phyloP scores from a whole-genome alignment of 1,140 invertebrate genomes.

The Mycetomoellerius zeteki region DNA sequence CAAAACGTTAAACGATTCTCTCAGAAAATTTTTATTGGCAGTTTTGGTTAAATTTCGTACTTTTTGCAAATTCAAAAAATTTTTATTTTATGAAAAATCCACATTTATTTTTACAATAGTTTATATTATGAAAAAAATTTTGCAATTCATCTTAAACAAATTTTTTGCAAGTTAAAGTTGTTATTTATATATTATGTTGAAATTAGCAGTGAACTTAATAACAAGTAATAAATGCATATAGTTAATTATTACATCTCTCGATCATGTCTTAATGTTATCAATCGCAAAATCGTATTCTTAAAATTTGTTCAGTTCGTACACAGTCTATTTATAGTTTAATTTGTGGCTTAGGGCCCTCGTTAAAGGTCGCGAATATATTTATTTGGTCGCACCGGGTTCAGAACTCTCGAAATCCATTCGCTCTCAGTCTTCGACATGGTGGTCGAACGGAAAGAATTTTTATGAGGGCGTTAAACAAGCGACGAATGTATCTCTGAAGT shows the following conservation, averaged over 20 bases:
- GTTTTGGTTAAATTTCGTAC: not conserved
- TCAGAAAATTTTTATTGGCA: not conserved
- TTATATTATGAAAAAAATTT: not conserved
- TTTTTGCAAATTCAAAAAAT: not conserved
- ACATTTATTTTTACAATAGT: constrained; percentile 1
- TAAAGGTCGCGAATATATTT: constrained; percentile 84
- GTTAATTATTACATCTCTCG: not conserved
- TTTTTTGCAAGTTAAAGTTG: not conserved
- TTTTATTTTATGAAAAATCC: not conserved
- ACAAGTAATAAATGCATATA: not conserved
- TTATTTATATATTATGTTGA: constrained; percentile 8
- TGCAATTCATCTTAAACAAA: not conserved
- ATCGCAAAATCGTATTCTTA: constrained; percentile 59
- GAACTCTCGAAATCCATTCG: constrained; percentile 72
- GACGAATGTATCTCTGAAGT: constrained; percentile 72
- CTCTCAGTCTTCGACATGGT: constrained; percentile 71
- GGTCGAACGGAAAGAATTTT: constrained; percentile 79
- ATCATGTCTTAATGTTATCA: not conserved
- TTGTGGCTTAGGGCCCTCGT: constrained; percentile 82
- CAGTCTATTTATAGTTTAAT: constrained; percentile 86
- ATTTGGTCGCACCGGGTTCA: constrained; percentile 71
- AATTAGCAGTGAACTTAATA: not conserved
- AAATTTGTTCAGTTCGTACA: constrained; percentile 75
- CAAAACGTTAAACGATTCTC: not conserved
- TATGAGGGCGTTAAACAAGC: constrained; percentile 79